A percentile compares a stretch with the other conserved stretches of the same genome.
Evolutionary conservation across 1,140 invertebrate genomes (phyloP).

Genomic region (Drosophila ogumai): DNA sequence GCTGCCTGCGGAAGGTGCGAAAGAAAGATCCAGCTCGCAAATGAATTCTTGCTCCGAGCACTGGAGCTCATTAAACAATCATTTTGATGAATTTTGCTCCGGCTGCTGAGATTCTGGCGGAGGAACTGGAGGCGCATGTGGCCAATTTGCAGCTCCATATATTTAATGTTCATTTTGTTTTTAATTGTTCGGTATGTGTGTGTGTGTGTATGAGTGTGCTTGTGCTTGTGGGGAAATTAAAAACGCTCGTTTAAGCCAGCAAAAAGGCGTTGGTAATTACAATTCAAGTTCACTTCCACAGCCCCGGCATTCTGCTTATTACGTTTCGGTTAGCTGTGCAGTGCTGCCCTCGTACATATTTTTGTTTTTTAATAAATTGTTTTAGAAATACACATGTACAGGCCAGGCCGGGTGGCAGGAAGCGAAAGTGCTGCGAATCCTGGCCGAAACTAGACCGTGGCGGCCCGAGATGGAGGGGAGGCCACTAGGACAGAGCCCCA

Average conservation of each 20-base stretch:
- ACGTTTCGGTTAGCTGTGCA: conserved; percentile 25
- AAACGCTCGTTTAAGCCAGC: conserved; percentile 55
- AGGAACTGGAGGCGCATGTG: conserved; percentile 33
- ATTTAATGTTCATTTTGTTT: conserved; percentile 62
- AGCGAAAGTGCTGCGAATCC: conserved; percentile 20
- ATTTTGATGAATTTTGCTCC: conserved; percentile 72
- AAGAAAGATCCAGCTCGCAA: conserved; percentile 59
- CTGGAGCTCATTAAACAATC: conserved; percentile 77
- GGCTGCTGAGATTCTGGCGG: conserved; percentile 10
- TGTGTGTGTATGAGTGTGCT: neutral
- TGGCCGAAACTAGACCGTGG: conserved; percentile 61
- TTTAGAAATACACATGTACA: conserved; percentile 45
- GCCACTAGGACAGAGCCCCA: conserved; percentile 43
- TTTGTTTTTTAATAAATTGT: conserved; percentile 76
- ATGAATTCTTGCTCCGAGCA: conserved; percentile 44
- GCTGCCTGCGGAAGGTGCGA: conserved; percentile 61
- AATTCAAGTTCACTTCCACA: conserved; percentile 77
- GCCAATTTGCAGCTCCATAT: conserved; percentile 67
- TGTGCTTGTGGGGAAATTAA: conserved; percentile 59
- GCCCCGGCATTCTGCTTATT: conserved; percentile 44
- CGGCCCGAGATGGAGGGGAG: conserved; percentile 7
- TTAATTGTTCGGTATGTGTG: conserved; percentile 50
- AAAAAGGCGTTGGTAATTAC: conserved; percentile 73
- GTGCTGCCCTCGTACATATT: conserved; percentile 34
- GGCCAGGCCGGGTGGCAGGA: conserved; percentile 28